phyloP scores from a whole-genome alignment of 2,797 vertebrate genomes.

The Todus mexicanus region DNA sequence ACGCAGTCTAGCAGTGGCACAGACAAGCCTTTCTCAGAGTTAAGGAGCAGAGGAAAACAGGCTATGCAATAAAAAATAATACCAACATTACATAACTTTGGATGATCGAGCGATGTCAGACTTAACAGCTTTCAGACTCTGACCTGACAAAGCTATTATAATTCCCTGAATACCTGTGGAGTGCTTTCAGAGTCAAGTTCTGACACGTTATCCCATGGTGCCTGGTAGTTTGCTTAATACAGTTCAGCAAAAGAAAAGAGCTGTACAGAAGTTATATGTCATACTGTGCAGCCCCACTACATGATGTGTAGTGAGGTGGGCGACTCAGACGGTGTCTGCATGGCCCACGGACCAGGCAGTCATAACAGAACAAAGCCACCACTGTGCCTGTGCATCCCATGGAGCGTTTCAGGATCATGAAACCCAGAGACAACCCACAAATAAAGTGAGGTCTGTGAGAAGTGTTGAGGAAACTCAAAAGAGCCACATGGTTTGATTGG shows the following conservation, averaged over 20 bases:
- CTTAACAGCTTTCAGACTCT: background rate
- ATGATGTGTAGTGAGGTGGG: background rate
- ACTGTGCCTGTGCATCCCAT: background rate
- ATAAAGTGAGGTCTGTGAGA: background rate
- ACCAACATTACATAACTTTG: background rate
- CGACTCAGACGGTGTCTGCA: accelerated
- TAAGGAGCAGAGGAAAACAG: background rate
- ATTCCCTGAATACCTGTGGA: background rate
- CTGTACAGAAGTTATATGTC: background rate
- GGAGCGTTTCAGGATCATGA: background rate
- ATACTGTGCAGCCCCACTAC: accelerated
- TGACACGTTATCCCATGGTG: background rate
- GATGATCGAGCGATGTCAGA: background rate
- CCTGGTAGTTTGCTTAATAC: background rate
- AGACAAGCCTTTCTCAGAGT: background rate
- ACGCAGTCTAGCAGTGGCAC: background rate
- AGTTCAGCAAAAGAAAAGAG: background rate
- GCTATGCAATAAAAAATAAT: background rate
- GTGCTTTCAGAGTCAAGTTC: background rate
- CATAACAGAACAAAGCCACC: accelerated
- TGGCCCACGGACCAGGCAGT: background rate
- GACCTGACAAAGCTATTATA: background rate
- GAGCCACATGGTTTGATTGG: background rate
- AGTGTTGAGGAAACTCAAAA: accelerated
- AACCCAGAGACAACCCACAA: background rate